A percentile compares a stretch with the other conserved stretches of the same genome.
Conservation (phyloP, 30 jellyfish, hydroid and myxozoan species). For the Aurelia sp. region DNA sequence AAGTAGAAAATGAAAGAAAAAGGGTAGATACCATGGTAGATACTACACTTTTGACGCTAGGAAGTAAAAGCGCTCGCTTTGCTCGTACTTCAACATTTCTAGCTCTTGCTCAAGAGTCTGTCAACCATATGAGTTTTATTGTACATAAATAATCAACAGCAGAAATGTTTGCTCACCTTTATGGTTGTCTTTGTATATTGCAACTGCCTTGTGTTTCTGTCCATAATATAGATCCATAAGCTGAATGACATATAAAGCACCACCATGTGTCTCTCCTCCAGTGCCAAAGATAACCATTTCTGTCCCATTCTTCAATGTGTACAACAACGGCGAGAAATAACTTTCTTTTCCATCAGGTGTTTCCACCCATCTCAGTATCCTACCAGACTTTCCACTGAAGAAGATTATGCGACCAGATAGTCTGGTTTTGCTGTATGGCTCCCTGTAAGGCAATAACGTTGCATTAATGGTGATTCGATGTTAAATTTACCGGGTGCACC, state of each 20-base stretch:
- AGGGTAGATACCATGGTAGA: too few species aligned
- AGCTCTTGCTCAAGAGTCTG: too few species aligned
- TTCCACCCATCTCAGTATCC: slow-evolving; percentile 52
- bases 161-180: slow-evolving; percentile 56
- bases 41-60: too few species aligned
- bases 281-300: slow-evolving; percentile 84
- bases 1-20: too few species aligned
- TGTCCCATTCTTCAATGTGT: slow-evolving; percentile 78
- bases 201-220: slow-evolving; percentile 26
- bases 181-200: slow-evolving; percentile 23
- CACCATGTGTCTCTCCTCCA: slow-evolving; percentile 94
- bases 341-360: slow-evolving; percentile 84
- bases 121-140: too few species aligned
- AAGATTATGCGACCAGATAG: slow-evolving; percentile 62
- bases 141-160: too few species aligned
- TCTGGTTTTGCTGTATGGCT: slow-evolving; percentile 69
- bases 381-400: slow-evolving; percentile 87
- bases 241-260: slow-evolving; percentile 76
- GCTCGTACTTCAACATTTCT: too few species aligned
- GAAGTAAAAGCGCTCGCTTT: too few species aligned
- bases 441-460: slow-evolving; percentile 18
- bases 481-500: too few species aligned
- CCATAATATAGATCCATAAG: slow-evolving; percentile 72
- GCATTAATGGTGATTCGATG: too few species aligned
- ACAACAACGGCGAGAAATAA: slow-evolving; percentile 86